phyloP scores from a whole-genome alignment of 2,888 invertebrate genomes.

The Scaptomyza tumidula region DNA sequence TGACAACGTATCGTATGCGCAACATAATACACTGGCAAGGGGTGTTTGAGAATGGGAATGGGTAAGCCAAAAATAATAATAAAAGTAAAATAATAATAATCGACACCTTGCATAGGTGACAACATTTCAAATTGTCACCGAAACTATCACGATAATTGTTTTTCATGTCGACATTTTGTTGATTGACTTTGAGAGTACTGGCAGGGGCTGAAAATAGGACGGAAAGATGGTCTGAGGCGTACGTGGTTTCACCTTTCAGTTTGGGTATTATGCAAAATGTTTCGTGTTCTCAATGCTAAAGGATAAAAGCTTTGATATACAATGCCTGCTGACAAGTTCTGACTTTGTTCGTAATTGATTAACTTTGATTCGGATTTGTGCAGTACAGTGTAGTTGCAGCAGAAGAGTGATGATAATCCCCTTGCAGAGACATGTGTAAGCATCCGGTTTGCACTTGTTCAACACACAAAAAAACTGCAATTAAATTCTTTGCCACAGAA shows the following conservation, averaged over 20 bases:
- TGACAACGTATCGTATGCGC: slow-evolving; percentile 58
- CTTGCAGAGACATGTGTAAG: slow-evolving; percentile 42
- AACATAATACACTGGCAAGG: slow-evolving; percentile 58
- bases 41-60: neutral
- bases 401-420: slow-evolving; percentile 17
- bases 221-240: neutral
- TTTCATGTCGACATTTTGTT: slow-evolving; percentile 60
- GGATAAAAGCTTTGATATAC: slow-evolving; percentile 43
- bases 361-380: slow-evolving; percentile 62
- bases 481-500: slow-evolving; percentile 34
- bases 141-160: slow-evolving; percentile 72
- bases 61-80: slow-evolving; percentile 11
- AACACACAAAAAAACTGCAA: slow-evolving; percentile 35
- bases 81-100: slow-evolving; percentile 63
- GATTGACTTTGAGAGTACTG: slow-evolving; percentile 47
- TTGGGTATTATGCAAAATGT: slow-evolving; percentile 37
- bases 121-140: slow-evolving; percentile 68
- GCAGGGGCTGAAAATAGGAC: neutral
- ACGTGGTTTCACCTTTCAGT: slow-evolving; percentile 9
- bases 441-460: slow-evolving; percentile 24
- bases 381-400: slow-evolving; percentile 3
- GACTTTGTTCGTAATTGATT: slow-evolving; percentile 70
- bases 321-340: slow-evolving; percentile 54
- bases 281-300: slow-evolving; percentile 45
- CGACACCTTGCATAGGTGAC: slow-evolving; percentile 61